Base-by-base conservation (phyloP, 2,113 vertebrate species). In the Fregata magnificens region DNA sequence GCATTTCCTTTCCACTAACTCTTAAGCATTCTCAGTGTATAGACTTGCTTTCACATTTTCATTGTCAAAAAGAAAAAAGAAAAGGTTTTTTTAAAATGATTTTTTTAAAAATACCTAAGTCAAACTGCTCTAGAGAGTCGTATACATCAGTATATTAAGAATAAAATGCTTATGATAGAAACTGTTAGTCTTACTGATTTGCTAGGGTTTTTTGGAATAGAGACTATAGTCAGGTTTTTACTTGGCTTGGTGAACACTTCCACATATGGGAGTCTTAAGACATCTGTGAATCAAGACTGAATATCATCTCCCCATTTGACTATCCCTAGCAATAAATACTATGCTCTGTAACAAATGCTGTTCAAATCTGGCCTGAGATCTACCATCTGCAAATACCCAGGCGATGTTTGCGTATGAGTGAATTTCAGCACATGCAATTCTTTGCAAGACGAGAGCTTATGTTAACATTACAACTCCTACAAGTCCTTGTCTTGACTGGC, bases 51-150 rank as follows among this genome's bases (percentile, higher is more conserved):
- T 59, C 18, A 34, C 14, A 69, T 77, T 76, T 71, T 29, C 32
- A 25, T 13, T 38, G 62, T 47, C 67, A 90, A 69, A 71, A 86
- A 55, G 4, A 55, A 71, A 83, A 50, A 38, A 1, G 9, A 22
- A 36, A n/a, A 25, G 4, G 0, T 0, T 22, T 55, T 31, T 38
- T 56, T 9, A 2, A 6, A 53, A 63, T 17, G 58, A 13, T 17
- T 77, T 72, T 83, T 76, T 20, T 12, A 29, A 29, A 73, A 80
- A 63, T 26, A 44, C 11, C 25, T 20, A 53, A 59, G 53, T 62
- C n/a, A 76, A 59, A 67, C n/a, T 72, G 26, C 67, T n/a, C 38
- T 40, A 67, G 24, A 22, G 22, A 42, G 22, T 62, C 14, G 28
- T 82, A 50, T 21, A 40, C 7, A 63, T n/a, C 38, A 55, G 16